Evolutionary conservation across 2,797 vertebrate genomes (phyloP).

Genomic region (Adrianichthys oophorus): DNA sequence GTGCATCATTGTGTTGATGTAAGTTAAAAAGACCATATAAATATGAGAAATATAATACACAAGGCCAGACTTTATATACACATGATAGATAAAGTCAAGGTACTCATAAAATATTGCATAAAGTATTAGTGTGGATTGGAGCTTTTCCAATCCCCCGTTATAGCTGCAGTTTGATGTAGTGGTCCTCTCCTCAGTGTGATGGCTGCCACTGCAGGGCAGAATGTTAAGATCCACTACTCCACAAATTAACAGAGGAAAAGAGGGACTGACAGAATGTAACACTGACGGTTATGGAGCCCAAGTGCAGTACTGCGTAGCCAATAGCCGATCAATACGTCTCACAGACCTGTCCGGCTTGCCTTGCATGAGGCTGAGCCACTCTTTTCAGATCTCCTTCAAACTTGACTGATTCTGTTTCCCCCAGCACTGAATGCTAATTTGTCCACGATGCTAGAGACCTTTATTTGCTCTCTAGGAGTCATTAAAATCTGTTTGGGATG

Average conservation of each 20-base stretch:
- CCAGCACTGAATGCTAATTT: conserved; percentile 62
- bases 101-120: no score
- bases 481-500: conserved; percentile 61
- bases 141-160: conserved; percentile 17
- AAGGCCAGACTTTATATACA: no score
- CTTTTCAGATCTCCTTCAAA: conserved; percentile 63
- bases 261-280: conserved; percentile 62
- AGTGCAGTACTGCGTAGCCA: conserved; percentile 55
- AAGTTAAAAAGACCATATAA: no score
- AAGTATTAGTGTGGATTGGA: conserved; percentile 13
- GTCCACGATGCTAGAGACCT: conserved; percentile 33
- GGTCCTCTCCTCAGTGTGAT: conserved; percentile 53
- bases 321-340: conserved; percentile 68
- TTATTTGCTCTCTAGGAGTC: conserved; percentile 28
- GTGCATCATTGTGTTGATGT: background rate
- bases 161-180: conserved; percentile 60
- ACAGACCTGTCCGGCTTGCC: conserved; percentile 45
- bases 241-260: conserved; percentile 67
- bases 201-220: conserved; percentile 44
- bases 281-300: conserved; percentile 55
- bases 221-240: conserved; percentile 50
- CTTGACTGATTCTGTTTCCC: conserved; percentile 53
- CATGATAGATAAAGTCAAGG: no score
- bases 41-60: no score
- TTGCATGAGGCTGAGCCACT: conserved; percentile 33